Base-by-base conservation (phyloP, 2,113 vertebrate genomes). In the Felis chaus region DNA sequence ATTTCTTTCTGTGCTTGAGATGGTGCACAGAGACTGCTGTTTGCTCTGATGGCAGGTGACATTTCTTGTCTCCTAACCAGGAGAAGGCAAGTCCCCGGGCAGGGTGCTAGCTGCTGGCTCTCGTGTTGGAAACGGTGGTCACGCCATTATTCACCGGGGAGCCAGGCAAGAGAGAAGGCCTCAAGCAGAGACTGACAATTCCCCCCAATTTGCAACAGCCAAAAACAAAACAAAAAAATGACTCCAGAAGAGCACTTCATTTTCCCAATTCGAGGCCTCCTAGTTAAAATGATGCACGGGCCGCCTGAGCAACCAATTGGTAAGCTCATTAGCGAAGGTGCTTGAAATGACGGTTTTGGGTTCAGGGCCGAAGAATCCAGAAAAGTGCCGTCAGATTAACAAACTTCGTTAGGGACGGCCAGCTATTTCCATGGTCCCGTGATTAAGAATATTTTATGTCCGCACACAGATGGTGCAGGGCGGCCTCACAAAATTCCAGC, bases 21-120 rank as follows among this genome's bases (percentile, higher is more conserved):
- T 1, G 11, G 39, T n/a, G 63, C 63, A 69, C 0, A 1, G 11
- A 39, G 53, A 27, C 31, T 15, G 18, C 68, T 8, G 25, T 5
- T 3, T 15, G 29, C 7, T 36, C 3, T n/a, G 12, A 5, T 5
- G 13, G n/a, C 29, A 7, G 39, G 39, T 10, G 3, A 18, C 50
- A 16, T 36, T 71, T 89, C 55, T 8, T 25, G 71, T 48, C 63
- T 12, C n/a, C 80, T 41, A 45, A 71, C 63, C 3, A 14, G 1
- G n/a, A 79, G 78, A 63, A 18, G 27, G 55, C 33, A 14, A 33
- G 15, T 88, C 41, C 9, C 2, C 0, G 9, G 27, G 33, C 0
- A 39, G 29, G 55, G 9, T 19, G 57, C 50, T 6, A 11, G 11
- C n/a, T 0, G n/a, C 55, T 5, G 21, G 57, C 18, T 5, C 36